A percentile compares a stretch with the other conserved stretches of the same genome.
Evolutionary conservation across 2,797 vertebrate species (phyloP).

Genomic region (Craterocephalus amniculus): DNA sequence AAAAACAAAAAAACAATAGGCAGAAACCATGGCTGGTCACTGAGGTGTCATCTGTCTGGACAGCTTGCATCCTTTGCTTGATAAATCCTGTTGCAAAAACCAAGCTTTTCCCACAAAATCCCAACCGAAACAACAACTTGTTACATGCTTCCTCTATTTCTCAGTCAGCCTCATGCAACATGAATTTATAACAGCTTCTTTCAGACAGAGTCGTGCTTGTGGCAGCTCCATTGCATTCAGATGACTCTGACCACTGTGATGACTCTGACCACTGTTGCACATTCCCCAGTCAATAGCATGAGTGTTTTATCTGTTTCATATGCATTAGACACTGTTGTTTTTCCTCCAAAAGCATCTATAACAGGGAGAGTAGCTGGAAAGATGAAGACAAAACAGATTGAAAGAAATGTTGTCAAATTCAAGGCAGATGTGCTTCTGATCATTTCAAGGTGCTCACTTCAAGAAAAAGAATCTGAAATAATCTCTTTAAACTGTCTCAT

Average conservation of each 20-base stretch:
- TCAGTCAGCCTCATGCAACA: conserved; percentile 17
- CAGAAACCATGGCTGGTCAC: conserved; percentile 71
- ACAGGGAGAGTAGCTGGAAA: background rate
- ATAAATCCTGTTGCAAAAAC: conserved; percentile 63
- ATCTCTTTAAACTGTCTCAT: too few species aligned
- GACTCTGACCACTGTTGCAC: conserved; percentile 50
- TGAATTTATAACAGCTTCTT: conserved; percentile 26
- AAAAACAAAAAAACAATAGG: conserved; percentile 77
- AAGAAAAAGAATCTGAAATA: too few species aligned
- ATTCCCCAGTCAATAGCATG: conserved; percentile 62
- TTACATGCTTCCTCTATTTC: background rate
- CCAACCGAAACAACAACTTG: conserved; percentile 17
- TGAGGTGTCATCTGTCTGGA: conserved; percentile 72
- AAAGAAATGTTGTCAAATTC: conserved; percentile 11
- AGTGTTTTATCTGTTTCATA: conserved; percentile 51
- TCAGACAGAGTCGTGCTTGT: conserved; percentile 47
- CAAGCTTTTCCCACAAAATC: conserved; percentile 52
- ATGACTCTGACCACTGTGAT: conserved; percentile 64
- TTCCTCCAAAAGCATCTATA: conserved; percentile 21
- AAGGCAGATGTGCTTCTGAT: conserved; percentile 26
- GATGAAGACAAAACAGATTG: background rate
- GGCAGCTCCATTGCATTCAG: conserved; percentile 31
- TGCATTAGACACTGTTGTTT: conserved; percentile 24
- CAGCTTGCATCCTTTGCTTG: conserved; percentile 64
- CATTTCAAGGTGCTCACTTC: background rate